A percentile compares a stretch with the other conserved stretches of the same genome.
Evolutionary conservation across 2,113 vertebrate genomes (phyloP).

Genomic region (Apteryx mantelli): DNA sequence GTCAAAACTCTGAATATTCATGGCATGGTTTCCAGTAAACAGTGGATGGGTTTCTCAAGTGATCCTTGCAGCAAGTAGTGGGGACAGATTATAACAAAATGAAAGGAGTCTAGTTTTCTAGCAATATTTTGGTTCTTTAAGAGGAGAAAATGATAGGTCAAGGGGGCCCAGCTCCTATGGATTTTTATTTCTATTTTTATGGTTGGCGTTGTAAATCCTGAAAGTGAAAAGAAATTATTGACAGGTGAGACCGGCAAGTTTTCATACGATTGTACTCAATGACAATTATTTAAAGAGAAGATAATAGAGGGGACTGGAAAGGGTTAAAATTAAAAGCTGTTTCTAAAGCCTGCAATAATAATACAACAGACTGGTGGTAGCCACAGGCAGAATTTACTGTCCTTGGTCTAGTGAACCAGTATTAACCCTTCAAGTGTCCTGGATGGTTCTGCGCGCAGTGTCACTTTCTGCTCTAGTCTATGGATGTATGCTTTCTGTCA

Average conservation of each 20-base stretch:
- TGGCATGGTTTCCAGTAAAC: not conserved
- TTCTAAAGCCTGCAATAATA: conserved; percentile 64
- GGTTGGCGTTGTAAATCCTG: not conserved
- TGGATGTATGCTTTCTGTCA: conserved; percentile 64
- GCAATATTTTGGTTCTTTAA: not conserved
- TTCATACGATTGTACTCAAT: not conserved
- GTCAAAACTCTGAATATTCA: not conserved
- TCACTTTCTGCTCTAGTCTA: conserved; percentile 42
- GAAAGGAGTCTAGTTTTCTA: not conserved
- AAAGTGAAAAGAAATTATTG: not conserved
- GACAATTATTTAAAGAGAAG: not conserved
- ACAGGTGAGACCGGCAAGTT: not conserved
- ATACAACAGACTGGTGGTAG: conserved; percentile 67
- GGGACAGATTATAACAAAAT: not conserved
- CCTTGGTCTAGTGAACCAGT: conserved; percentile 63
- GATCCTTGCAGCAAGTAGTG: not conserved
- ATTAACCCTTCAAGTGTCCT: conserved; percentile 72
- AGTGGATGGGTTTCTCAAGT: not conserved
- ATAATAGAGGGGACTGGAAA: not conserved
- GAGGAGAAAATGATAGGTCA: not conserved
- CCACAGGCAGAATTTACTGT: conserved; percentile 71
- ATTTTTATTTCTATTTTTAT: not conserved
- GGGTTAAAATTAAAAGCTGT: conserved; percentile 69
- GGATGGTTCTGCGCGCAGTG: conserved; percentile 49
- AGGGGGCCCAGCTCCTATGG: not conserved